Conservation (phyloP, 2,797 vertebrate genomes). For the Sebastes minor region DNA sequence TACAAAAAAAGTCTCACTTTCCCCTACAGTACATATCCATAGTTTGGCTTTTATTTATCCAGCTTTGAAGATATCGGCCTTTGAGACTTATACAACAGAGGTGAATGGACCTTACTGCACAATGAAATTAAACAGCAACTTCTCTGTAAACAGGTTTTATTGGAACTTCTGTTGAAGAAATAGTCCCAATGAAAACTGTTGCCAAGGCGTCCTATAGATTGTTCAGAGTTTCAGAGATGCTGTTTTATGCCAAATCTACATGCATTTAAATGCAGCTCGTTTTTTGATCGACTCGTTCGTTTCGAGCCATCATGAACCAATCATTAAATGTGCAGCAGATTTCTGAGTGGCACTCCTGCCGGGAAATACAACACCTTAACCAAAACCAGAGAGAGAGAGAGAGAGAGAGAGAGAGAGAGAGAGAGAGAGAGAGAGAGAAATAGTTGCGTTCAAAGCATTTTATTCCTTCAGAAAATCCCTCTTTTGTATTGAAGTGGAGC, state of each 20-base stretch:
- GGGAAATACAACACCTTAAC: constrained; percentile 65
- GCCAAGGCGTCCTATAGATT: too few species aligned
- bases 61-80: neutral
- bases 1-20: neutral
- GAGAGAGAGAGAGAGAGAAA: constrained; percentile 65
- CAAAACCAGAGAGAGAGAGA: constrained; percentile 32
- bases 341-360: constrained; percentile 49
- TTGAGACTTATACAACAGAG: neutral
- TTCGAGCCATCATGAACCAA: constrained; percentile 34
- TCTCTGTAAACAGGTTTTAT: too few species aligned
- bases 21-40: neutral
- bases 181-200: too few species aligned
- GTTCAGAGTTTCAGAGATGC: too few species aligned
- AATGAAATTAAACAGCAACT: too few species aligned
- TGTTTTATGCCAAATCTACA: neutral
- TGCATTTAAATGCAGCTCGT: neutral
- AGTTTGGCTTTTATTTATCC: neutral
- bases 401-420: constrained; percentile 2
- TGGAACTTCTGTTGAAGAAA: too few species aligned
- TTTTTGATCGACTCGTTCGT: neutral
- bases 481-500: constrained; percentile 96
- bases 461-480: constrained; percentile 91
- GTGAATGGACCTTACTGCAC: too few species aligned
- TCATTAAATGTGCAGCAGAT: constrained; percentile 64
- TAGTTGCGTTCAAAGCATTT: constrained; percentile 84